phyloP scores from a whole-genome alignment of 2,113 vertebrate genomes.

The Salminus brasiliensis region DNA sequence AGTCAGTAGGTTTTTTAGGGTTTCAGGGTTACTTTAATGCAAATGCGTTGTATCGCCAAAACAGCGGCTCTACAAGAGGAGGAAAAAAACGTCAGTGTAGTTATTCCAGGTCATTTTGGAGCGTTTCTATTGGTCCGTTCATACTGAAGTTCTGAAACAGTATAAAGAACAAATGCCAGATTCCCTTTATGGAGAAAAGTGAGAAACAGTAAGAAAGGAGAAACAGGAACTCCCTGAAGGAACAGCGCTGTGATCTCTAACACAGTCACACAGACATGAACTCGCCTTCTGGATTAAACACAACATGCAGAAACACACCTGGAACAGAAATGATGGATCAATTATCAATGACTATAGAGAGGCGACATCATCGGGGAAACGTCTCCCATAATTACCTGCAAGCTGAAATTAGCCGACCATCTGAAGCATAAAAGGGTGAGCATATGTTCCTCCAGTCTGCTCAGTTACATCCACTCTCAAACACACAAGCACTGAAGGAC shows the following conservation, averaged over 20 bases:
- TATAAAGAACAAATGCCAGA: too few species aligned
- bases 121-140: too few species aligned
- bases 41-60: too few species aligned
- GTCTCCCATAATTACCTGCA: conserved; percentile 23
- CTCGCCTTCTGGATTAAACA: background rate
- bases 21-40: too few species aligned
- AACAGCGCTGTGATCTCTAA: background rate
- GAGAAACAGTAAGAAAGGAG: too few species aligned
- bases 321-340: background rate
- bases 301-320: background rate
- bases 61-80: too few species aligned
- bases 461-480: background rate
- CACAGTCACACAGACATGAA: background rate
- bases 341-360: conserved; percentile 6
- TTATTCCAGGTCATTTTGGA: too few species aligned
- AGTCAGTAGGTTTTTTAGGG: too few species aligned
- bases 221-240: background rate
- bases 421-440: conserved; percentile 2
- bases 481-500: background rate
- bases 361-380: background rate
- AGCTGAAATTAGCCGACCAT: background rate
- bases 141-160: too few species aligned
- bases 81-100: too few species aligned
- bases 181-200: too few species aligned
- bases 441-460: conserved; percentile 18